These are phyloP conservation scores for Mycteria americana DNA, from an alignment of 2,797 vertebrate genomes.

Conservation along the genomic window DNA sequence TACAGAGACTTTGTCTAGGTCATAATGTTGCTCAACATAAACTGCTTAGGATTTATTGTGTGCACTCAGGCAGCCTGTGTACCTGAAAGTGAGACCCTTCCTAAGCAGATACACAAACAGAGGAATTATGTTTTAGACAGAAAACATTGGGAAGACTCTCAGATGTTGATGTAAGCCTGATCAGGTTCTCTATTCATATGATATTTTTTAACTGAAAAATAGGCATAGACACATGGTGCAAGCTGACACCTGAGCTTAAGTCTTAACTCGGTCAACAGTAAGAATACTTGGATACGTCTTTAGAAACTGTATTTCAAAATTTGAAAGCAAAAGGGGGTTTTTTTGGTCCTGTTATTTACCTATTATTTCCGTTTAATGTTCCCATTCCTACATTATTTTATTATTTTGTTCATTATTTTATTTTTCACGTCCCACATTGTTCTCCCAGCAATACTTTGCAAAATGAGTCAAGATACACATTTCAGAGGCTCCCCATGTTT, in stretches of 20 bases:
- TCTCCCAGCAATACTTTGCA: background rate
- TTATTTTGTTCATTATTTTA: background rate
- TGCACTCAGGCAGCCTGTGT: background rate
- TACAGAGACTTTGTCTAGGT: background rate
- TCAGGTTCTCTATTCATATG: background rate
- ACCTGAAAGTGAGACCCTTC: background rate
- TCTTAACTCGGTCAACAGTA: background rate
- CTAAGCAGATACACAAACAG: background rate
- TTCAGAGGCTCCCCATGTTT: background rate
- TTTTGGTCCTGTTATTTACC: background rate
- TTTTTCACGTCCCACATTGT: background rate
- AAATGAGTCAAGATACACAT: background rate
- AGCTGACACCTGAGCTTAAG: background rate
- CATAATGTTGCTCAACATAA: background rate
- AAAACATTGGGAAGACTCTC: background rate
- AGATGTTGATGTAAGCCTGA: background rate
- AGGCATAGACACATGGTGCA: background rate
- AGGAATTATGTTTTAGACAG: background rate
- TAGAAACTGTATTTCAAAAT: background rate
- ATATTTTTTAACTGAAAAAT: background rate
- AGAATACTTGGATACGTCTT: background rate
- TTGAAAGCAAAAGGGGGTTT: background rate
- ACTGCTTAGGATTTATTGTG: background rate
- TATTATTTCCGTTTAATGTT: background rate
- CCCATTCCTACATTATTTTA: background rate